These are phyloP conservation scores for Larimichthys polyactis DNA, from an alignment of 2,113 vertebrate genomes.

Conservation along the genomic window DNA sequence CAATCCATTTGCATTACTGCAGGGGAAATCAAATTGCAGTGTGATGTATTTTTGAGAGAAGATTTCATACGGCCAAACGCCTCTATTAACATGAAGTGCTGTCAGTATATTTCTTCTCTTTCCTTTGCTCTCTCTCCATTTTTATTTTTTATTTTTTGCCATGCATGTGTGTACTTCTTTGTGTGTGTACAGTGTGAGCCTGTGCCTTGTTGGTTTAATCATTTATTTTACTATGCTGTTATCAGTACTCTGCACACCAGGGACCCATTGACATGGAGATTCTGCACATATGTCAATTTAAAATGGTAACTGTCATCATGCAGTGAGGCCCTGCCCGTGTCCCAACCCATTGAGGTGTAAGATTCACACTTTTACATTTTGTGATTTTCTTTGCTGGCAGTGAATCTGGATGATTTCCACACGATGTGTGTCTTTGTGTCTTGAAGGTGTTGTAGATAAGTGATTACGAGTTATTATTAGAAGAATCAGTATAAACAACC, in stretches of 20 bases:
- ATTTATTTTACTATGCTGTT: slow-evolving; percentile 62
- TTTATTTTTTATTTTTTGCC: not conserved
- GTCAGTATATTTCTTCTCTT: slow-evolving; percentile 38
- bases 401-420: slow-evolving; percentile 54
- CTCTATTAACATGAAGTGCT: slow-evolving; percentile 42
- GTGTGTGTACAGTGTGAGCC: slow-evolving; percentile 15
- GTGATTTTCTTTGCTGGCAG: slow-evolving; percentile 55
- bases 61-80: slow-evolving; percentile 36
- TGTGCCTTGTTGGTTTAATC: slow-evolving; percentile 41
- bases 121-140: not conserved
- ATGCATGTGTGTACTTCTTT: slow-evolving; percentile 11
- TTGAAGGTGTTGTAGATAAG: slow-evolving; percentile 1
- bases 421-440: slow-evolving; percentile 31
- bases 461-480: slow-evolving; percentile 27
- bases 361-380: slow-evolving; percentile 64
- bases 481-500: not conserved
- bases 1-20: slow-evolving; percentile 37
- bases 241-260: slow-evolving; percentile 68
- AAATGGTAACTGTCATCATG: slow-evolving; percentile 56
- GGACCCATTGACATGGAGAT: slow-evolving; percentile 62
- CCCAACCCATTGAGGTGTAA: slow-evolving; percentile 22
- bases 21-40: slow-evolving; percentile 21
- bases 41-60: slow-evolving; percentile 39
- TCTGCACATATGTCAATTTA: slow-evolving; percentile 64
- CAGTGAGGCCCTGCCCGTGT: slow-evolving; percentile 22